Evolutionary conservation across 2,113 vertebrate genomes (phyloP).

Genomic region (Mungos mungo): DNA sequence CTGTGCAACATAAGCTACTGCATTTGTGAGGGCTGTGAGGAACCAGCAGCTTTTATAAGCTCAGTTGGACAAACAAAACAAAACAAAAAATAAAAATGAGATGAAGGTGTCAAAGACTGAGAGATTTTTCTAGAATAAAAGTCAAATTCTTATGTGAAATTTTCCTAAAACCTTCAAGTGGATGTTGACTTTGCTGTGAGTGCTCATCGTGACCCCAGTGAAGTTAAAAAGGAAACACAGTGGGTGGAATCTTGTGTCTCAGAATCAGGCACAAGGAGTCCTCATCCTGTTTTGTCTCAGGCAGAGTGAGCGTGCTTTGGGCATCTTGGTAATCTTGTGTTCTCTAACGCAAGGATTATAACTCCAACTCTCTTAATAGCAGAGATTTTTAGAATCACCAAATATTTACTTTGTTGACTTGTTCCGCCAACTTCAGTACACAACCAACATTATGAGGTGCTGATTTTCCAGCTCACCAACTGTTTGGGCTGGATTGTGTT

Average conservation of each 20-base stretch:
- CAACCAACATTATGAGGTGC: background rate
- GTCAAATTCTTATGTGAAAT: background rate
- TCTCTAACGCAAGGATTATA: background rate
- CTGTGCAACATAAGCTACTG: background rate
- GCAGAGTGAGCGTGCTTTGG: background rate
- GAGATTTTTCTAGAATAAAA: background rate
- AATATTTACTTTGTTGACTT: background rate
- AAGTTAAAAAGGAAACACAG: background rate
- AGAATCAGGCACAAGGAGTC: conserved; percentile 10
- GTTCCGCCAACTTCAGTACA: background rate
- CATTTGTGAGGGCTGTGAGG: background rate
- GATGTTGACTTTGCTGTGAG: conserved; percentile 54
- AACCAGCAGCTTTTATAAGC: background rate
- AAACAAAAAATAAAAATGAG: background rate
- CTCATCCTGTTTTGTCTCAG: background rate
- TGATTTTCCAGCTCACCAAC: background rate
- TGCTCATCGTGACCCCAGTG: background rate
- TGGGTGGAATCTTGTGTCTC: background rate
- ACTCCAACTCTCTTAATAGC: background rate
- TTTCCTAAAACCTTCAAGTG: conserved; percentile 51
- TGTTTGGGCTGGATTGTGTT: background rate
- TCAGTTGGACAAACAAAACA: background rate
- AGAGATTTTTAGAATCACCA: background rate
- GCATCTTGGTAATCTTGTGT: conserved; percentile 1
- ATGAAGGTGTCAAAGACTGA: background rate